Percentiles rank a stretch among this genome's conserved stretches.
These are phyloP conservation scores for Cyphomyrmex costatus DNA, from an alignment of 1,140 invertebrate genomes.

Conservation along the genomic window DNA sequence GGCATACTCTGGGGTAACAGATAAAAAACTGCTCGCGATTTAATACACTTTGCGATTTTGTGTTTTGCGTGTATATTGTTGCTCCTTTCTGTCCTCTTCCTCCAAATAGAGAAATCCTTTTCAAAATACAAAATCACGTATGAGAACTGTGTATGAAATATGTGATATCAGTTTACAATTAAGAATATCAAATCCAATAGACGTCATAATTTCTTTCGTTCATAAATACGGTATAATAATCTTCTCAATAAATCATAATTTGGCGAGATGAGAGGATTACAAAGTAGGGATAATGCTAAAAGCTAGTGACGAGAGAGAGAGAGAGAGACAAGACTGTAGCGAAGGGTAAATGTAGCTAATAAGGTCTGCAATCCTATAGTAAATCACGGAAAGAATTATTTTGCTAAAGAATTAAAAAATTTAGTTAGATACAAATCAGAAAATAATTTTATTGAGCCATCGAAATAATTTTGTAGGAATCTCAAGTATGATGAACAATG, in stretches of 20 bases:
- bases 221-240: slow-evolving; percentile 1
- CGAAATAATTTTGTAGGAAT: no score
- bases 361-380: not conserved
- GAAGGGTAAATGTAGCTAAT: not conserved
- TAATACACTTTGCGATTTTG: slow-evolving; percentile 64
- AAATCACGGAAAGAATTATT: no score
- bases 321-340: slow-evolving; percentile 16
- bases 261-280: slow-evolving; percentile 39
- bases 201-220: not conserved
- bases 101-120: not conserved
- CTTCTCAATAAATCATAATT: slow-evolving; percentile 15
- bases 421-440: no score
- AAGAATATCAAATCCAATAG: not conserved
- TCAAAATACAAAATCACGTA: not conserved
- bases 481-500: no score
- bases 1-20: slow-evolving; percentile 63
- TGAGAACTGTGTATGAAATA: not conserved
- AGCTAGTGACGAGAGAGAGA: slow-evolving; percentile 46
- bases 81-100: not conserved
- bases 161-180: not conserved
- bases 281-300: slow-evolving; percentile 8
- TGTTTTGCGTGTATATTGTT: slow-evolving; percentile 20
- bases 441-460: no score
- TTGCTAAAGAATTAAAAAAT: no score
- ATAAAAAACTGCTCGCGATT: slow-evolving; percentile 75